A percentile compares a stretch with the other conserved stretches of the same genome.
phyloP scores from a whole-genome alignment of 2,113 vertebrate species.

The Rhodinocichla rosea region DNA sequence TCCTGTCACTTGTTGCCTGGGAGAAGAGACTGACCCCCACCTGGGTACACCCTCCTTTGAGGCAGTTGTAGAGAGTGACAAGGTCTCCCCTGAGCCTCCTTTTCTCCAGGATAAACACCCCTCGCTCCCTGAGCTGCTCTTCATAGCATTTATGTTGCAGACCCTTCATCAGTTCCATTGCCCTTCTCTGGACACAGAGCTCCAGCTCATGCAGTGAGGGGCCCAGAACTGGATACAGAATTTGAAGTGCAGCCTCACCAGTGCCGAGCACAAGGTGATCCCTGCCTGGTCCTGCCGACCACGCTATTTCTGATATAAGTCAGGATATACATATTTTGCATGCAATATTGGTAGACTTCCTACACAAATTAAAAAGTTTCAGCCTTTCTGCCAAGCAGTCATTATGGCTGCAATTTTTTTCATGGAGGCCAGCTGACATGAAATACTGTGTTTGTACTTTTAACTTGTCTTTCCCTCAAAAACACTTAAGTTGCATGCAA shows the following conservation, averaged over 20 bases:
- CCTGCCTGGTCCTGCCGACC: background rate
- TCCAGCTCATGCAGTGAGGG: background rate
- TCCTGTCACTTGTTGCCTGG: background rate
- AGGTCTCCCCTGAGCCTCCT: background rate
- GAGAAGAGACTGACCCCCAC: background rate
- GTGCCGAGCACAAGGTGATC: accelerated
- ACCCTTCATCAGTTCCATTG: background rate
- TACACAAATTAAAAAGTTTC: background rate
- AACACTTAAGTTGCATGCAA: background rate
- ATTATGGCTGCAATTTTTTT: background rate
- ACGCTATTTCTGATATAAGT: background rate
- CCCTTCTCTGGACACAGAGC: background rate
- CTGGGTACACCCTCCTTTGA: background rate
- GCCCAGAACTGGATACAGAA: background rate
- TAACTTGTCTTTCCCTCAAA: background rate
- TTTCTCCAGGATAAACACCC: background rate
- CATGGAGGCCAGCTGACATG: background rate
- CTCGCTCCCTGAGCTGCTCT: background rate
- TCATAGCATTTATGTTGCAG: background rate
- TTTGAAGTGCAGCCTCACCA: accelerated
- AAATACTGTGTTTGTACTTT: background rate
- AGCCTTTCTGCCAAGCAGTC: background rate
- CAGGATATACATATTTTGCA: background rate
- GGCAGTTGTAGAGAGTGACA: background rate
- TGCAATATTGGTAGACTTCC: background rate